These are phyloP conservation scores for Sinosuthora webbiana DNA, from an alignment of 2,113 vertebrate genomes.

Conservation along the genomic window DNA sequence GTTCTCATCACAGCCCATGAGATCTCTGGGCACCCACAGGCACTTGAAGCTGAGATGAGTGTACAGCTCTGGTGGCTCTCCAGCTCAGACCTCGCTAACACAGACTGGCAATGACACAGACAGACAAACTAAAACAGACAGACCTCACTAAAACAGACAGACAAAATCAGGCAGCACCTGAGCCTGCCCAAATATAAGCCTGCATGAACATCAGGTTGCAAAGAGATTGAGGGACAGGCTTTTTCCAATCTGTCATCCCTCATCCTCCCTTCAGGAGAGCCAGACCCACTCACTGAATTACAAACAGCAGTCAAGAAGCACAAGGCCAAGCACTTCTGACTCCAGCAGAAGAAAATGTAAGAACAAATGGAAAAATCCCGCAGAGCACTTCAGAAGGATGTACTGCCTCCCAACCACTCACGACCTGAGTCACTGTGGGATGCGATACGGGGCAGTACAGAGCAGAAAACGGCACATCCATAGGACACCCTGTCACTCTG, in stretches of 20 bases:
- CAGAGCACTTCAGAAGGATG: neutral
- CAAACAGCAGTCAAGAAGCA: neutral
- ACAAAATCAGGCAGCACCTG: neutral
- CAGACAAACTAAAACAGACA: neutral
- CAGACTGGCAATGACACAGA: neutral
- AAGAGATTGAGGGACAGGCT: neutral
- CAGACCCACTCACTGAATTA: neutral
- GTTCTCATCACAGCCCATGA: neutral
- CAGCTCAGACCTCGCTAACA: neutral
- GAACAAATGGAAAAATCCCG: neutral
- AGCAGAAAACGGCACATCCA: neutral
- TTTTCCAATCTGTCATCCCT: neutral
- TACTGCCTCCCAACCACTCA: neutral
- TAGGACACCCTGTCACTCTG: neutral
- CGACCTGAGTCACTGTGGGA: accelerated
- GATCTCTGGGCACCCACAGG: neutral
- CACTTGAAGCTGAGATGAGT: accelerated
- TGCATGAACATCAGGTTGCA: neutral
- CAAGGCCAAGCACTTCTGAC: neutral
- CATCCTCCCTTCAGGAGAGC: neutral
- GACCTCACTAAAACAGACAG: neutral
- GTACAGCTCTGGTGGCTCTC: accelerated
- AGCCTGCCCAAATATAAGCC: neutral
- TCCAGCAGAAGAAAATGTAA: neutral
- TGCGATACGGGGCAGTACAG: accelerated